Evolutionary conservation across 1,140 invertebrate species (phyloP), one percentile per base, ranked within the genome.

Genomic region (Apis laboriosa): DNA sequence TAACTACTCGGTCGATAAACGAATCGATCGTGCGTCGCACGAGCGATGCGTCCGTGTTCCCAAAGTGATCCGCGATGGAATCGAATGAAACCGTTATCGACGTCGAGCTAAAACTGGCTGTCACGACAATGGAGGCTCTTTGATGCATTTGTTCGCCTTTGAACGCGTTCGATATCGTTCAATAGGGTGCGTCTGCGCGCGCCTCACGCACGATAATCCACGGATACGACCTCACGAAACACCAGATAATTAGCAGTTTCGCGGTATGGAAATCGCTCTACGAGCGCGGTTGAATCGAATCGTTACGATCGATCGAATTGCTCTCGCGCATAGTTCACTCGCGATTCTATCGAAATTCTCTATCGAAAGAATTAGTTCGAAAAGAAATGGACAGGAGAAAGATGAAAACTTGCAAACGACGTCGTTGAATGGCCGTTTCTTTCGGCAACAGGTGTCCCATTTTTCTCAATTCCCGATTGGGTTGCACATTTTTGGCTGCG

Each of bases 391-490:
- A 3, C 1, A 9, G 15, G 0, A 15, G 0, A 9, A 66, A 0
- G 24, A 21, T 1, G 71, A 28, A 58, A 71, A 64, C n/a, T 24
- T 75, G 21, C 64, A 51, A 11, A 58, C 67, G 58, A 53, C 28
- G 60, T 13, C 53, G 63, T 74, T 84, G 56, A 17, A 74, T 64
- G 13, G 68, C 68, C 61, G 66, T 83, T 86, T 70, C 64, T 86
- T 84, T 77, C 80, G 53, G 86, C 86, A 87, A 87, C 86, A 87
- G 85, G 86, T 86, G 86, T 77, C 80, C 70, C 64, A 64, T 86
- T 83, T 73, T 86, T 79, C 58, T 28, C 58, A 55, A 80, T 63
- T 60, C 60, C 12, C 68, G 19, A 60, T 21, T 21, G 3, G 64
- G 11, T 1, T 21, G 21, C 19, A 21, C 12, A 67, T 67, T 67